Evolutionary conservation across 2,797 vertebrate genomes (phyloP), one percentile per base, ranked within the genome.

Genomic region (Cossypha heuglini): DNA sequence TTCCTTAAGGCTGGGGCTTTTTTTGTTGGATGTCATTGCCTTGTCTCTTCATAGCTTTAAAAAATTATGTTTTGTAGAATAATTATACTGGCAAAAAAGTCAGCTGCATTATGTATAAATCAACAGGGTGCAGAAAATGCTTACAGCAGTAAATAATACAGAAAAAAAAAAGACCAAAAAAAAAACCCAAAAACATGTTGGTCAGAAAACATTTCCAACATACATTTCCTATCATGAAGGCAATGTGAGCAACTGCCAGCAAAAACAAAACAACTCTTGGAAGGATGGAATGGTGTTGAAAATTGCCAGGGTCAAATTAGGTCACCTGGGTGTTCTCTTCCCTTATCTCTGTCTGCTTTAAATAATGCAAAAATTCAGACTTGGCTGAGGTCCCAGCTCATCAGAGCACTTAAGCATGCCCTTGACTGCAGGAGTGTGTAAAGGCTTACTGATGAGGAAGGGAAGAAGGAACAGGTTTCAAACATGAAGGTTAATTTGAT

Each of bases 371-470:
- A 90, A 94, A 63, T 57, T 45, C 61, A 89, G 80, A 76, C 38
- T 79, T 90, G 92, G 93, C 86, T 89, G 74, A 89, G 64, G 52
- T 80, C 94, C 88, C 90, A 85, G 78, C 78, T 96, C 90, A 68
- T 79, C 84, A 94, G 61, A 96, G 72, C 90, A 80, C 80, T 82
- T 89, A 59, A 67, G 59, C 26, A 13, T 29, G 57, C 75, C 77
- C 84, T 92, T 94, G 80, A 64, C 48, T 82, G 54, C 69, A 89
- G 52, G 40, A 3, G 5, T 57, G 35, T 61, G 31, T 49, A 72
- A 85, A 91, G 43, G 45, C 35, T 84, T 92, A 74, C 86, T 93
- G 75, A 94, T 49, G 81, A 90, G 64, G n/a, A 87, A 84, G 40
- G 62, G 49, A 86, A 84, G 61, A 66, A 67, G 66, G 43, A 77